Evolutionary conservation across 1,140 invertebrate genomes (phyloP), one percentile per base, ranked within the genome.

Genomic region (Nylanderia fulva): DNA sequence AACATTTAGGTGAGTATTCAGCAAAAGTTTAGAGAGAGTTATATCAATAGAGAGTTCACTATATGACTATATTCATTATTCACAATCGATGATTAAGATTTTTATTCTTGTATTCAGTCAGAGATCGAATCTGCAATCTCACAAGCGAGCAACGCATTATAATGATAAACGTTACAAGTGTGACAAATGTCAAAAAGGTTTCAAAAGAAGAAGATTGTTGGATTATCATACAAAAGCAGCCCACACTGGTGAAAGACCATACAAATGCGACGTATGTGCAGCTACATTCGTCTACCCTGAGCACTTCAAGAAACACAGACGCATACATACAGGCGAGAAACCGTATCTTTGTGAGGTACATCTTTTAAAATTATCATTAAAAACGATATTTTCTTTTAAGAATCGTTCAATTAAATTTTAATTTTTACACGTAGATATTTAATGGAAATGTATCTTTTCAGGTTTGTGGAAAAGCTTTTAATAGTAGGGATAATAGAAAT

Each of bases 381-480:
- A 15, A 72, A 64, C 11, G 76, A 56, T 36, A 8, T 24, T 36
- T 56, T 56, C 3, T 71, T 24, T 52, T n/a, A n/a, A n/a, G n/a
- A 61, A 58, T 68, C 4, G 52, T 64, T 64, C 5, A 8, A 13
- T 7, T 45, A n/a, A n/a, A 5, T 2, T 45, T 33, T 77, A 52
- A 39, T 56, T 66, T 13, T 4, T 29, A 4, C 11, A 13, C 11
- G 11, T 45, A 13, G 3, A 9, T 7, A n/a, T 42, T 86, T 48
- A 18, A 54, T 61, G 52, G 45, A 6, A 54, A 39, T 29, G 13
- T 21, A 52, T 52, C 0, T 27, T 92, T 92, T 54, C 88, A 96
- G 96, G 96, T 98, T n/a, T 98, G 98, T 92, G 97, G 97, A n/a
- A 98, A 98, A 92, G 96, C 96, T 29, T 98, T 98, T 92, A 97